Percentiles rank a stretch among this genome's conserved stretches.
These are phyloP conservation scores for Thera obeliscata DNA, from an alignment of 2,888 invertebrate genomes.

Conservation along the genomic window DNA sequence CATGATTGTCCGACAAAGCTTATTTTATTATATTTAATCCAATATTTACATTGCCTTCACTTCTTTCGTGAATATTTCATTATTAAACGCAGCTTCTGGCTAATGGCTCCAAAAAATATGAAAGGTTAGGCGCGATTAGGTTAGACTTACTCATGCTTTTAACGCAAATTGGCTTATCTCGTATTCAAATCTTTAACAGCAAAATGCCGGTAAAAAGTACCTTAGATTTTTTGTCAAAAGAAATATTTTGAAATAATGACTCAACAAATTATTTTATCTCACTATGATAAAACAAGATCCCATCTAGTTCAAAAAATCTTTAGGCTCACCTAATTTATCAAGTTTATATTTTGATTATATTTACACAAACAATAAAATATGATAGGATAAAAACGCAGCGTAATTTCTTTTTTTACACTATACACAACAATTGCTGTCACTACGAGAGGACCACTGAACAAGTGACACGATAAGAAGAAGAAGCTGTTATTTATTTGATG, in stretches of 20 bases:
- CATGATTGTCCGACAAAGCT: neutral
- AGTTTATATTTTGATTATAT: no score
- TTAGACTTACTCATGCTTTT: slow-evolving; percentile 61
- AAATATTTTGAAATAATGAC: neutral
- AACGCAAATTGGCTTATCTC: slow-evolving; percentile 59
- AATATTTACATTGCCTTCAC: slow-evolving; percentile 9
- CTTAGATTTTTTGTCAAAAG: slow-evolving; percentile 5
- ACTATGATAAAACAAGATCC: no score
- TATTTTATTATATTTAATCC: slow-evolving; percentile 9
- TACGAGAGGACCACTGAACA: no score
- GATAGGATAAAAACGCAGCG: no score
- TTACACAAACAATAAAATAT: no score
- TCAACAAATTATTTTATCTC: no score
- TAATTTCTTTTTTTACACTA: no score
- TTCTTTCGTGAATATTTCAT: slow-evolving; percentile 34
- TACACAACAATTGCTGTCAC: no score
- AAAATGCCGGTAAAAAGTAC: slow-evolving; percentile 33
- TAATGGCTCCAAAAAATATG: slow-evolving; percentile 61
- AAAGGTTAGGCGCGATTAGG: slow-evolving; percentile 59
- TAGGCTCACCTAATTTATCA: no score
- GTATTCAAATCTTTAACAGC: slow-evolving; percentile 49
- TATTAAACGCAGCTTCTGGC: slow-evolving; percentile 29
- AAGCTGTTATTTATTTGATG: no score
- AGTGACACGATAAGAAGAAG: no score
- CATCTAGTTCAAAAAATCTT: no score